Evolutionary conservation across 2,888 invertebrate genomes (phyloP), one percentile per base, ranked within the genome.

Genomic region (Piscicola geometra): DNA sequence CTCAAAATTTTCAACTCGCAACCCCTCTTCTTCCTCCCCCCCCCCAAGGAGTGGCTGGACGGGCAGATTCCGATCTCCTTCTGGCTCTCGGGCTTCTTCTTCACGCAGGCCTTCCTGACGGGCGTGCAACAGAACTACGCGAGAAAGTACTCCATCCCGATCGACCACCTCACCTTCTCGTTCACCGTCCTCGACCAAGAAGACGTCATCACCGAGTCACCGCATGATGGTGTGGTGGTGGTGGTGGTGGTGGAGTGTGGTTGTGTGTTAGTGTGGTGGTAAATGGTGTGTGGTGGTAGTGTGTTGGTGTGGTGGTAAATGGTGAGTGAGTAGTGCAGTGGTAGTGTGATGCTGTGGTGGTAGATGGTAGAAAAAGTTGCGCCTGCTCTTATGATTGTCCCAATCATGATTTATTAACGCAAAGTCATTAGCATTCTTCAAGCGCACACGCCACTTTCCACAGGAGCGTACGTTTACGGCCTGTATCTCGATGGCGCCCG

Each of bases 171-270:
- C 25, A 81, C 82, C 36, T 85, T 86, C 79, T 83, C 84, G 79
- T 85, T 85, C 73, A 83, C 91, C 87, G 89, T 92, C 1, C 86
- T 90, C 82, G 87, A 87, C 60, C 87, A 88, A 68, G 86, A 86
- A 33, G 82, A 83, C 0, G 86, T 90, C 71, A 76, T 76, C 66
- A 28, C 41, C 21, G 80, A 79, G 32, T 79, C 85, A 25, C 86
- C 86, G 12, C 85, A 83, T 35, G 86, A 86, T 82, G 86, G 86
- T 85, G 77, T 75, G 81, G 21, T 18, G 15, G n/a, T 50, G 52
- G 15, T 18, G 15, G 52, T n/a, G n/a, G 15, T 50, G 15, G n/a
- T n/a, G n/a, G n/a, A n/a, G n/a, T n/a, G n/a, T n/a, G n/a, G n/a
- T n/a, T n/a, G n/a, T n/a, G n/a, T n/a, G n/a, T n/a, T n/a, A n/a